Conservation (phyloP, 2,888 invertebrate genomes). For the Epiperipatus broadwayi region DNA sequence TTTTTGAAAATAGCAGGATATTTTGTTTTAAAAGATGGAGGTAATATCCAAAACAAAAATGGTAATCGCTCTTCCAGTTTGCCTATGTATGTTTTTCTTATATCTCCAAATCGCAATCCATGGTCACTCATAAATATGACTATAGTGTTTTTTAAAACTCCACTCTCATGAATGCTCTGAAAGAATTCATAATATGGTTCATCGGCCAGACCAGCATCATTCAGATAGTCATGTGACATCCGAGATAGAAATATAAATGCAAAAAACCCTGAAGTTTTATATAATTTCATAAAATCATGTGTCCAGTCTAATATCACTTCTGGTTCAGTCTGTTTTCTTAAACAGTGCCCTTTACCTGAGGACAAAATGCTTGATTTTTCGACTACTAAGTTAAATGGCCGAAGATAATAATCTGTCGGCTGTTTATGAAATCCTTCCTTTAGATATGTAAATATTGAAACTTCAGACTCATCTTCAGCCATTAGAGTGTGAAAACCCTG, state of each 20-base stretch:
- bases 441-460: slow-evolving; percentile 55
- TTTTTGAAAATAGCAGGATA: too few species aligned
- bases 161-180: too few species aligned
- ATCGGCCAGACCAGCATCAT: slow-evolving; percentile 23
- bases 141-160: too few species aligned
- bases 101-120: too few species aligned
- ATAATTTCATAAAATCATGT: too few species aligned
- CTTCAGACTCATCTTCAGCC: slow-evolving; percentile 50
- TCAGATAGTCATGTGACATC: slow-evolving; percentile 23
- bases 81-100: too few species aligned
- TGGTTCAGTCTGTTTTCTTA: slow-evolving; percentile 22
- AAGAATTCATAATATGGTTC: slow-evolving; percentile 20
- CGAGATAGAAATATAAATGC: slow-evolving; percentile 23
- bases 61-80: too few species aligned
- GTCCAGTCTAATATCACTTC: slow-evolving; percentile 21
- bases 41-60: too few species aligned
- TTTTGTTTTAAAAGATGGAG: too few species aligned
- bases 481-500: slow-evolving; percentile 43
- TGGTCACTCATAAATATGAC: too few species aligned
- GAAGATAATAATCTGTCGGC: slow-evolving; percentile 62
- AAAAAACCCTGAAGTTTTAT: too few species aligned
- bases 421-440: slow-evolving; percentile 48
- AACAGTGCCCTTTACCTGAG: slow-evolving; percentile 20
- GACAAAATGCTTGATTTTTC: slow-evolving; percentile 20
- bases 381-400: slow-evolving; percentile 46